Base-by-base conservation (phyloP, 2,888 invertebrate genomes). In the Anaspis maculata region DNA sequence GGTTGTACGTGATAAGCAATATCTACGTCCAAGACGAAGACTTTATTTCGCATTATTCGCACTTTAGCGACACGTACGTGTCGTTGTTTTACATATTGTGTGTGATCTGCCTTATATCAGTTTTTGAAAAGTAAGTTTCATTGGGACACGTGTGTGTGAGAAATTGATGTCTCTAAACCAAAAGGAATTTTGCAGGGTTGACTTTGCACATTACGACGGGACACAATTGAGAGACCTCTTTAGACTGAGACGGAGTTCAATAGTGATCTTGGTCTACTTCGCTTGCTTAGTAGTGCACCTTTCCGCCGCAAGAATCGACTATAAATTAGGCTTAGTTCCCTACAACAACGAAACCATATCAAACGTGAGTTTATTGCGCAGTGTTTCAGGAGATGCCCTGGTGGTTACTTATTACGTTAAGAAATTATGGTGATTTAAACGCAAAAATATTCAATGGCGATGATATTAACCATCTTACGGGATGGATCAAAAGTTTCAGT, bases 101-200 rank as follows among this genome's bases (percentile, higher is more conserved):
- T 32, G 69, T 73, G 2, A 57, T 76, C 33, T 76, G 76, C 45
- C 44, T 76, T 27, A 60, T 77, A 2, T 75, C 76, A 0, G 74
- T 76, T 16, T 64, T 75, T 45, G 76, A 77, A 56, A 68, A 74
- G 76, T 76, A 45, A 66, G 3, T 28, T 33, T n/a, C n/a, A n/a
- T n/a, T n/a, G n/a, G n/a, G n/a, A n/a, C n/a, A n/a, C n/a, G n/a
- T n/a, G n/a, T n/a, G n/a, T n/a, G n/a, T n/a, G n/a, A n/a, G n/a
- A n/a, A n/a, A n/a, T n/a, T n/a, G n/a, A n/a, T n/a, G n/a, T n/a
- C n/a, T n/a, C n/a, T n/a, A n/a, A n/a, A n/a, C n/a, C n/a, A n/a
- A n/a, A n/a, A n/a, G n/a, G n/a, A n/a, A n/a, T n/a, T n/a, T 57
- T 62, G 36, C 36, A 65, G 65, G 37, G 55, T 61, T 31, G 66